phyloP scores from a whole-genome alignment of 2,113 vertebrate genomes.

The Eidolon helvum region DNA sequence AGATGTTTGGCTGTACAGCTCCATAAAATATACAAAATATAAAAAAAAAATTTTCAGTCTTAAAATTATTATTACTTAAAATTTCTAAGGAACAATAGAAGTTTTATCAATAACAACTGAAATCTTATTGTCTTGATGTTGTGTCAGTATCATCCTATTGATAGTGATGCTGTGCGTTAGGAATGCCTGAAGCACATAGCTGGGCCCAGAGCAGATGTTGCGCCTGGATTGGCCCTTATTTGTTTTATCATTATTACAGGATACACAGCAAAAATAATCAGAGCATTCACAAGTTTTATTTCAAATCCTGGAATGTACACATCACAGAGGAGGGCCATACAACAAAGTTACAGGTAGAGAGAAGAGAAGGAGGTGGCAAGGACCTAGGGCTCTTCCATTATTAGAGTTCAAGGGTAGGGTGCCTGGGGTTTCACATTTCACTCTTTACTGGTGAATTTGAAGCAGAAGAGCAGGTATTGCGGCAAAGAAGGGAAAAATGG shows the following conservation, averaged over 20 bases:
- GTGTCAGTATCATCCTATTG: too few species aligned
- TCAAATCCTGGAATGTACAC: neutral
- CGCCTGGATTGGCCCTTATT: neutral
- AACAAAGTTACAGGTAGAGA: neutral
- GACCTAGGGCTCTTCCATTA: neutral
- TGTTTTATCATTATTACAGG: neutral
- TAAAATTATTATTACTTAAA: neutral
- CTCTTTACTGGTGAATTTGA: neutral
- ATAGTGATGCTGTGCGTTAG: too few species aligned
- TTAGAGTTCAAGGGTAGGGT: neutral
- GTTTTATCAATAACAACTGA: neutral
- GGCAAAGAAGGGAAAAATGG: neutral
- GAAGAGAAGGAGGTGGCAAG: neutral
- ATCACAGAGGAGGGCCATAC: neutral
- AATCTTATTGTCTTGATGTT: neutral
- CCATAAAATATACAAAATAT: neutral
- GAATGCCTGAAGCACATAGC: neutral
- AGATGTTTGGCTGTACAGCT: neutral
- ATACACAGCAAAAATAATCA: neutral
- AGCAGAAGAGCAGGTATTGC: neutral
- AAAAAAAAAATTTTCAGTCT: neutral
- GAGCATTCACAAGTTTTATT: neutral
- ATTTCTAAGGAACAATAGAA: neutral
- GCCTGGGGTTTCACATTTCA: neutral
- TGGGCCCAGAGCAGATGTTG: neutral